Percentiles rank a stretch among this genome's conserved stretches.
phyloP scores from a whole-genome alignment of 2,113 vertebrate genomes.

The Gymnocephalus cernua region DNA sequence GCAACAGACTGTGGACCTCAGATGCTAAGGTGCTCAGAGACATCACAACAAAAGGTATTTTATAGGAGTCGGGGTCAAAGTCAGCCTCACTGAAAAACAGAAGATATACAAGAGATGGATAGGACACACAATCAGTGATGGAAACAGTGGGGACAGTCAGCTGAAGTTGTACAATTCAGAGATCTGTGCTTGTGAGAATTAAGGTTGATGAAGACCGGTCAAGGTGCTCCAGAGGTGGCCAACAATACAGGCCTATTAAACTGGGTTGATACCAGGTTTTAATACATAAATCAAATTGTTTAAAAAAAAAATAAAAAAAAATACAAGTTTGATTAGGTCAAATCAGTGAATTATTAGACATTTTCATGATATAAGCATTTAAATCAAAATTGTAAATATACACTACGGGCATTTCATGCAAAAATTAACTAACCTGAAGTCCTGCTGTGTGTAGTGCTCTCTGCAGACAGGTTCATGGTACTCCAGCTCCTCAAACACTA shows the following conservation, averaged over 20 bases:
- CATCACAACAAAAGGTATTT: slow-evolving; percentile 93
- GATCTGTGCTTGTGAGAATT: not conserved
- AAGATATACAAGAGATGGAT: accelerated
- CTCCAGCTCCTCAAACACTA: slow-evolving; percentile 96
- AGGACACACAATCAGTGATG: slow-evolving; percentile 13
- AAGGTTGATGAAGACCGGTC: not conserved
- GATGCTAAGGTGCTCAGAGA: slow-evolving; percentile 92
- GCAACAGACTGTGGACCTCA: slow-evolving; percentile 94
- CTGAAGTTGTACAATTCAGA: not conserved
- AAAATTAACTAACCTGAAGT: slow-evolving; percentile 87
- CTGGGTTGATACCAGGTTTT: not conserved
- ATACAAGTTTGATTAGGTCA: not conserved
- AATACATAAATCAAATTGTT: not conserved
- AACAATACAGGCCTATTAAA: not conserved
- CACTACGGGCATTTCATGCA: no score
- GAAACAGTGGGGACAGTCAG: not conserved
- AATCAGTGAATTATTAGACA: not conserved
- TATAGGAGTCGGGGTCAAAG: slow-evolving; percentile 96
- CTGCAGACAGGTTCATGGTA: slow-evolving; percentile 96
- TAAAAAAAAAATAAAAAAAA: no score
- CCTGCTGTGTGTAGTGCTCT: slow-evolving; percentile 88
- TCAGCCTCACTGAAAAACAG: slow-evolving; percentile 89
- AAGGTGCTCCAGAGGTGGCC: not conserved
- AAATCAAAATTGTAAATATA: not conserved
- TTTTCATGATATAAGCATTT: not conserved